Evolutionary conservation across 2,113 vertebrate species (phyloP).

Genomic region (Microtus ochrogaster): DNA sequence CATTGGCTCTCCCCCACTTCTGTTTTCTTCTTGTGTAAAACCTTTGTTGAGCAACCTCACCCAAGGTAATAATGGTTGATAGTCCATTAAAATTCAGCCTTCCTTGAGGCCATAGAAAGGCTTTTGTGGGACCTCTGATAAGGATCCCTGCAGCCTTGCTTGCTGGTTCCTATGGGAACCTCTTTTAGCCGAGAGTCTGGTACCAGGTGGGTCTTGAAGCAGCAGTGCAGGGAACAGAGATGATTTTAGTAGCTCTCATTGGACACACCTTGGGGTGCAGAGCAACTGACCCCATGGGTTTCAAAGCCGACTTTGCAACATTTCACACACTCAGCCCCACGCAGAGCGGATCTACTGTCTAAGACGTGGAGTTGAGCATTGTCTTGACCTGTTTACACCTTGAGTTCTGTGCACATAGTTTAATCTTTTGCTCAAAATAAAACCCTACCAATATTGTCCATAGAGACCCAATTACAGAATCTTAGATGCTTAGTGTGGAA

Average conservation of each 20-base stretch:
- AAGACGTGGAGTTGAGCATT: not conserved
- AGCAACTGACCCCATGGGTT: not conserved
- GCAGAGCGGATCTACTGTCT: not conserved
- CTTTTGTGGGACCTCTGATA: not conserved
- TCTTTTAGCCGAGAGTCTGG: not conserved
- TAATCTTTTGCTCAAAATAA: not conserved
- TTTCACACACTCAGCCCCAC: not conserved
- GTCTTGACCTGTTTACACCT: not conserved
- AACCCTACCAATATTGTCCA: not conserved
- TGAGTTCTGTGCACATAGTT: not conserved
- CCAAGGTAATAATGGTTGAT: constrained; percentile 56
- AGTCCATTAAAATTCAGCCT: constrained; percentile 11
- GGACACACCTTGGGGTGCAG: too few relatives aligned
- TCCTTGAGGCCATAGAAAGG: constrained; percentile 59
- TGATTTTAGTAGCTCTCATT: not conserved
- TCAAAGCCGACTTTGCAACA: not conserved
- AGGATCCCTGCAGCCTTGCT: not conserved
- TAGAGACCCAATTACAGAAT: too few relatives aligned
- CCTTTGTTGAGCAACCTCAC: constrained; percentile 68
- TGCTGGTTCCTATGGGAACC: constrained; percentile 4
- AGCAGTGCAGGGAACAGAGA: rapidly evolving
- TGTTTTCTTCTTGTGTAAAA: constrained; percentile 66
- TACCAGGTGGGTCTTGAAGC: rapidly evolving
- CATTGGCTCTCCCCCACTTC: constrained; percentile 66
- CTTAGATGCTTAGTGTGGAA: not conserved